A percentile compares a stretch with the other conserved stretches of the same genome.
These are phyloP conservation scores for Limonius californicus DNA, from an alignment of 1,140 invertebrate genomes.

Conservation along the genomic window DNA sequence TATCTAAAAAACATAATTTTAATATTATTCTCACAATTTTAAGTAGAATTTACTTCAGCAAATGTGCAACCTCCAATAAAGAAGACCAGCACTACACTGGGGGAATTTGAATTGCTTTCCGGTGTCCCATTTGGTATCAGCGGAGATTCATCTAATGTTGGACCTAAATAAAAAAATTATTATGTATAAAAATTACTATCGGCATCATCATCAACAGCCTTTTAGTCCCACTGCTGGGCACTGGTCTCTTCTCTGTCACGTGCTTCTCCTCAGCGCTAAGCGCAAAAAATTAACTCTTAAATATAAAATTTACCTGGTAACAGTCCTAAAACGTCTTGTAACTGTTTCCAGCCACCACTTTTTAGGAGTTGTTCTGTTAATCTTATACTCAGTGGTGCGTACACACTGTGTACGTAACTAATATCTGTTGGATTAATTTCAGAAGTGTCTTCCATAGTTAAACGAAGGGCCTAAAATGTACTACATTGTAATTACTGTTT, in stretches of 20 bases:
- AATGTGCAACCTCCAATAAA: conserved; percentile 96
- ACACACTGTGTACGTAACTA: conserved; percentile 90
- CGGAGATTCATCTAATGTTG: conserved; percentile 56
- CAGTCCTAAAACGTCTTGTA: conserved; percentile 57
- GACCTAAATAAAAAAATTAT: conserved; percentile 43
- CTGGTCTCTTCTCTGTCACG: too few species aligned
- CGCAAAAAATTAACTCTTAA: background rate
- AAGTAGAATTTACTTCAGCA: conserved; percentile 62
- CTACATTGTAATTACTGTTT: background rate
- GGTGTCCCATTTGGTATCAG: background rate
- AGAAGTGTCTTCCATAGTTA: conserved; percentile 84
- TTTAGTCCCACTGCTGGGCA: too few species aligned
- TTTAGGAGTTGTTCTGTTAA: conserved; percentile 81
- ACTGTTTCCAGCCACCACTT: conserved; percentile 74
- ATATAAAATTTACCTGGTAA: conserved; percentile 45
- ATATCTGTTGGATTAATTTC: conserved; percentile 85
- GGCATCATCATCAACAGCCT: too few species aligned
- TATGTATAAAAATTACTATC: background rate
- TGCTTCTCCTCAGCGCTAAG: too few species aligned
- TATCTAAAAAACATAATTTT: conserved; percentile 61
- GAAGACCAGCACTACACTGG: conserved; percentile 84
- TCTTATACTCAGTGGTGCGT: conserved; percentile 88
- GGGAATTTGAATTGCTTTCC: conserved; percentile 54
- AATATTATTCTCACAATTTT: too few species aligned
- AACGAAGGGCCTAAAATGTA: conserved; percentile 59